Evolutionary conservation across 2,113 vertebrate genomes (phyloP), one percentile per base, ranked within the genome.

Genomic region (Callorhinus ursinus): DNA sequence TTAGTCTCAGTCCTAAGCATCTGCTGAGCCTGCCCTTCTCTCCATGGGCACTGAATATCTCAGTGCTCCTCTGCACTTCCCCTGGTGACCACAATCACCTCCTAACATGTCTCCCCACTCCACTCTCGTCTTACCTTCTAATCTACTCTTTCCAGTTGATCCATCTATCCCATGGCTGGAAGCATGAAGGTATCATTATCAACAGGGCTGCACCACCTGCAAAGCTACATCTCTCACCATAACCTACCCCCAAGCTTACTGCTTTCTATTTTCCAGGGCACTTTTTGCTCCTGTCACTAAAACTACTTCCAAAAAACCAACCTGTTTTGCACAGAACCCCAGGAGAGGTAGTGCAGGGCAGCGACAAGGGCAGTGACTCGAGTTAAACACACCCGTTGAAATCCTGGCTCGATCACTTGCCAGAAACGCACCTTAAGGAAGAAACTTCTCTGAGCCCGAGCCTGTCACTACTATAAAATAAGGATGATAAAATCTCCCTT

Each of bases 21-120:
- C 14, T 33, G 57, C 13, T 0, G 0, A 55, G 53, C 16, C 88
- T 1, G 15, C 5, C 1, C 24, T 10, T 42, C 21, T 67, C 63
- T 59, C 8, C 5, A 1, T 7, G 2, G 8, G 53, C 3, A 1
- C 10, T 0, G 0, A 31, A 0, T 9, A 39, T 42, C 51, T 0
- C 7, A 7, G 19, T 1, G 46, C 28, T 7, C 15, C 22, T 39
- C 33, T 6, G 5, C 10, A 19, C 18, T 49, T 33, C 31, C 57
- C 24, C 46, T 80, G 46, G 55, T 1, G 31, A 33, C 13, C 16
- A 7, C 8, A 19, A 8, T 2, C 16, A 12, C 31, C 77, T 12
- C 28, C 5, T 13, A 12, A 5, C 7, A 1, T 2, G 10, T 9
- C 49, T 59, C 59, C 63, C 61, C 7, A 9, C 5, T 7, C 28